Conservation (phyloP, 1,140 invertebrate species). For the Leptinotarsa undecemlineata region DNA sequence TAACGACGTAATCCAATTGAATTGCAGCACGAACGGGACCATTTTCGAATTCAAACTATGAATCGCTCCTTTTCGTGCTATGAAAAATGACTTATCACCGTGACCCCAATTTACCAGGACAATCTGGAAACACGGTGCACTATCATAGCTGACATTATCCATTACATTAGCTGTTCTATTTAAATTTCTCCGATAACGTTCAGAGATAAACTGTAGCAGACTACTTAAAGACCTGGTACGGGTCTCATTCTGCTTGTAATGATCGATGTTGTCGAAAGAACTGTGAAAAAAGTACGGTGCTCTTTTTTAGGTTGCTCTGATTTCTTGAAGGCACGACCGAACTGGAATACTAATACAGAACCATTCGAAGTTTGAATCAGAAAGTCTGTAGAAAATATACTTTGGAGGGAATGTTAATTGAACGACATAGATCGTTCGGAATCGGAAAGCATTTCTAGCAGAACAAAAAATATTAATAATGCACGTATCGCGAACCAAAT, state of each 20-base stretch:
- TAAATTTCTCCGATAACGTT: background rate
- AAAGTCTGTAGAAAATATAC: too few species aligned
- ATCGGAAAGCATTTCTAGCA: too few species aligned
- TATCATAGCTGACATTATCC: background rate
- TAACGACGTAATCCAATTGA: too few species aligned
- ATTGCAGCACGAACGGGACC: too few species aligned
- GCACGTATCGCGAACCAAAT: too few species aligned
- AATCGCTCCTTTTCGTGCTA: background rate
- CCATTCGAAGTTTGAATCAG: too few species aligned
- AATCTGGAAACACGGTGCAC: background rate
- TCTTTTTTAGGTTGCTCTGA: background rate
- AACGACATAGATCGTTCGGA: too few species aligned
- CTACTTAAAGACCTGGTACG: background rate
- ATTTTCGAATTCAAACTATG: background rate
- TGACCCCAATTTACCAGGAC: background rate
- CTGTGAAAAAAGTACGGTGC: background rate
- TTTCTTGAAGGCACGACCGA: background rate
- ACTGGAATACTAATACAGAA: too few species aligned
- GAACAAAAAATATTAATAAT: too few species aligned
- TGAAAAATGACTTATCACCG: background rate
- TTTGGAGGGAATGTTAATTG: too few species aligned
- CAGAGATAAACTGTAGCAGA: background rate
- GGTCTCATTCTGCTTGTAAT: background rate
- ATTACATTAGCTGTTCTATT: background rate
- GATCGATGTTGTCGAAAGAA: background rate